Evolutionary conservation across 2,888 invertebrate species (phyloP), one percentile per base, ranked within the genome.

Genomic region (Euphydryas editha): DNA sequence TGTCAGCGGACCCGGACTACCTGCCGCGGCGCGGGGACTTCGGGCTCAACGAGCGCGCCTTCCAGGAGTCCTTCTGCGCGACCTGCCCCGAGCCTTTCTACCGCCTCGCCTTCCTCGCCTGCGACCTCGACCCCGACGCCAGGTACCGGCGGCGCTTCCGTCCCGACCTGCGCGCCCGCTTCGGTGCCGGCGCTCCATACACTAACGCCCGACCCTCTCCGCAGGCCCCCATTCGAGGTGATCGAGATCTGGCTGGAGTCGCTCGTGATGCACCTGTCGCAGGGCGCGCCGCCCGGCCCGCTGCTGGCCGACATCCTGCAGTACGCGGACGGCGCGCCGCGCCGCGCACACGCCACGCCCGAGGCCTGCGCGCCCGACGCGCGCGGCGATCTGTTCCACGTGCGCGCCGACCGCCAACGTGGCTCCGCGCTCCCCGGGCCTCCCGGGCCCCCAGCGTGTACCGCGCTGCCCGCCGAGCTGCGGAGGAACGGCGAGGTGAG

Each of bases 1-100:
- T 99, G 6, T 96, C 97, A 71, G 99, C 99, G 0, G 99, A 99
- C 93, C 99, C 99, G 0, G 99, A 99, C 87, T 97, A 95, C 84
- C 91, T 99, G 73, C 98, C 99, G 2, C 94, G 99, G 47, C 97
- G 97, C 1, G 94, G 96, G 46, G 98, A 99, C 90, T 99, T 99
- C 85, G 98, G 98, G 0, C 92, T 99, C 20, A 98, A 98, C 90
- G 97, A 97, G 82, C 94, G 95, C 68, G 94, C 95, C 6, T 99
- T 98, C 84, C 93, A 95, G 61, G 97, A 97, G 74, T 97, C 97
- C 86, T 98, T 98, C 89, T 98, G 98, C 82, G 72, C 76, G 55
- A 61, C 24, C 58, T 98, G 98, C 81, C 98, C 98, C 0, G 96
- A 97, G 81, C 95, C 97, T 3, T 97, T 98, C 86, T 97, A 96